Conservation (phyloP, 1,140 invertebrate species). For the Sminthurides bifidus region DNA sequence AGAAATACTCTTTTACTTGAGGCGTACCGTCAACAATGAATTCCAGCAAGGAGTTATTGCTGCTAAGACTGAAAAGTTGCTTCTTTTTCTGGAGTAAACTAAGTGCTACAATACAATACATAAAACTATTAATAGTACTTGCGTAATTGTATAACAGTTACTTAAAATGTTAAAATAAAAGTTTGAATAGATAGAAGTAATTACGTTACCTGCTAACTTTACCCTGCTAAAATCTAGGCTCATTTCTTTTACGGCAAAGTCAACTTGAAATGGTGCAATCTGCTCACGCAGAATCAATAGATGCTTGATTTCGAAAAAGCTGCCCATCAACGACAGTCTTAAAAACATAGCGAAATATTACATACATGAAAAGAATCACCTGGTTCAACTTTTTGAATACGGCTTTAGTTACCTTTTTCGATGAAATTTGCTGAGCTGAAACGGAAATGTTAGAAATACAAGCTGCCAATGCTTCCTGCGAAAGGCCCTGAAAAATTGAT, state of each 20-base stretch:
- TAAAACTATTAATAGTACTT: background rate
- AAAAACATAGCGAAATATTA: slow-evolving; percentile 28
- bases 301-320: slow-evolving; percentile 96
- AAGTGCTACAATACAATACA: slow-evolving; percentile 47
- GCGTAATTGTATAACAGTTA: no score
- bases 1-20: slow-evolving; percentile 75
- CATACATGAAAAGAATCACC: background rate
- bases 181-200: no score
- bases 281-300: slow-evolving; percentile 91
- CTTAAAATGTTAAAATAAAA: no score
- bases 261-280: slow-evolving; percentile 95
- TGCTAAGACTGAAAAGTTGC: slow-evolving; percentile 72
- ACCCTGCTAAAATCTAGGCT: slow-evolving; percentile 81
- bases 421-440: slow-evolving; percentile 58
- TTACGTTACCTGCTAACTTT: slow-evolving; percentile 53
- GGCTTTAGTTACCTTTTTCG: slow-evolving; percentile 41
- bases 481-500: slow-evolving; percentile 88
- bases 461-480: slow-evolving; percentile 81
- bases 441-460: slow-evolving; percentile 80
- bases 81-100: slow-evolving; percentile 72
- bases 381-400: background rate
- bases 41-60: slow-evolving; percentile 82
- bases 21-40: slow-evolving; percentile 84
- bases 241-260: slow-evolving; percentile 85
- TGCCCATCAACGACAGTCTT: slow-evolving; percentile 73